These are phyloP conservation scores for Eclectus roratus DNA, from an alignment of 2,113 vertebrate genomes.

Conservation along the genomic window DNA sequence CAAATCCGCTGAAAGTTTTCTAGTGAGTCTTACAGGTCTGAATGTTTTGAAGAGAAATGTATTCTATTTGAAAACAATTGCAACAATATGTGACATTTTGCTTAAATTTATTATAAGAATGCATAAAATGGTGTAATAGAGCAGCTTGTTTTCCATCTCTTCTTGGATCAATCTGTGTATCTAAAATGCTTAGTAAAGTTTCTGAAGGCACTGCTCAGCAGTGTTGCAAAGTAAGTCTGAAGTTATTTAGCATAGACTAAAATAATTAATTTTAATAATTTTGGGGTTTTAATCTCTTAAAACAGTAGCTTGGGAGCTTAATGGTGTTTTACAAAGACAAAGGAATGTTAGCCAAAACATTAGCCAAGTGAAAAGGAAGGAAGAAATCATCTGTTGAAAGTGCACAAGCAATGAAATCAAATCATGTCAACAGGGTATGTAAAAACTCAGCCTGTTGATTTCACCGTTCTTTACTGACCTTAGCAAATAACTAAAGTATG, in stretches of 20 bases:
- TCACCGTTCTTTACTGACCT: neutral
- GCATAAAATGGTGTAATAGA: neutral
- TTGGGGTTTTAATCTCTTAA: neutral
- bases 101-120: neutral
- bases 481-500: neutral
- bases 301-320: neutral
- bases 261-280: neutral
- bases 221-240: neutral
- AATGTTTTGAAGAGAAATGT: neutral
- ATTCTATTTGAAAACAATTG: neutral
- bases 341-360: neutral
- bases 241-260: neutral
- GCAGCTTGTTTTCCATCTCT: neutral
- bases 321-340: neutral
- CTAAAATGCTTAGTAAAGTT: neutral
- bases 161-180: neutral
- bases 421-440: neutral
- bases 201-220: neutral
- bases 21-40: neutral
- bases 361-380: neutral
- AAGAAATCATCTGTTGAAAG: neutral
- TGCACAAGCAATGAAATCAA: neutral
- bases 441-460: neutral
- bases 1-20: neutral
- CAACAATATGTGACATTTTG: neutral